Base-by-base conservation (phyloP, 2,888 invertebrate species). In the Tenthredo livida region DNA sequence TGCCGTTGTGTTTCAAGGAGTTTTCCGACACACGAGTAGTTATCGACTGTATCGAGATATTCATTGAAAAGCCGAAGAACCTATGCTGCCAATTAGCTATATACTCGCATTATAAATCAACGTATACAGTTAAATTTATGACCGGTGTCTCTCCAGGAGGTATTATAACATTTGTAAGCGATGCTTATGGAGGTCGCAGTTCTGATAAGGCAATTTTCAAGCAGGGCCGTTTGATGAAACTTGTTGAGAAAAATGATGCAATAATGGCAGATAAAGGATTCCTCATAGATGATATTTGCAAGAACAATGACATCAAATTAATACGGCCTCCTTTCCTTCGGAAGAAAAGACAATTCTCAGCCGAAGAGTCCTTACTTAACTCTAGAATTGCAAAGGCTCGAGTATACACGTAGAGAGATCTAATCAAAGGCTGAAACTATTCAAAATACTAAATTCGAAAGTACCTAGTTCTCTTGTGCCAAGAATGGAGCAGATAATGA, bases 11-110 rank as follows among this genome's bases (percentile, higher is more conserved):
- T 84, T 90, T 90, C 87, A 33, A 87, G 72, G 86, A 85, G 54
- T 89, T 88, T 86, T 43, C 85, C 83, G 83, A 88, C 75, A 86
- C 87, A 54, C 50, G 50, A 21, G 85, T 89, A 47, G 88, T 90
- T 0, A 83, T 90, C 25, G 89, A 90, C 85, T 90, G 90, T 77
- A 89, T 88, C 1, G 90, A 90, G 84, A 86, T 90, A 50, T 43
- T 75, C 61, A 85, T 89, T 21, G 87, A 89, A 78, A 87, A 85
- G 61, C 87, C 89, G 17, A 88, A 87, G 54, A 86, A 86, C 83
- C 82, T 89, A 21, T 86, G 86, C 40, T 89, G 89, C 58, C 77
- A 87, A 85, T 40, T 89, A 10, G 37, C 86, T 29, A 88, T 89
- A 3, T 88, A 89, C 86, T 90, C 89, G 0, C 85, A 87, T 58